phyloP scores from a whole-genome alignment of 2,113 vertebrate species.

The Psettodes erumei region DNA sequence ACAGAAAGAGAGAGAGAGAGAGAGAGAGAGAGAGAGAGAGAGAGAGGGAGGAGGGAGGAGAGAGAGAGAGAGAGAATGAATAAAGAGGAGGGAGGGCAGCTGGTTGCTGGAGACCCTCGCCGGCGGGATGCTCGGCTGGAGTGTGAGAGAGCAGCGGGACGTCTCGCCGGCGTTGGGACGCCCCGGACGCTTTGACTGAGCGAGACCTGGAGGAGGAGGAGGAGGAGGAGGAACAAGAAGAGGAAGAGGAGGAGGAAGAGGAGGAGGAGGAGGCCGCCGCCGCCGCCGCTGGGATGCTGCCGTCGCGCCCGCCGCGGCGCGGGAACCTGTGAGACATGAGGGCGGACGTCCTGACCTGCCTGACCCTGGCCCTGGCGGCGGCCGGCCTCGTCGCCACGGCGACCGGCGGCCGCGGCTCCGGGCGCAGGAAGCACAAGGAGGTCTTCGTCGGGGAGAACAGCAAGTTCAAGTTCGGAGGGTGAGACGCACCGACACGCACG shows the following conservation, averaged over 20 bases:
- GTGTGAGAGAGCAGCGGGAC: too few species aligned
- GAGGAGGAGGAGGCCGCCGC: neutral
- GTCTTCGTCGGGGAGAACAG: conserved; percentile 77
- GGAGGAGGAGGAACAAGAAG: neutral
- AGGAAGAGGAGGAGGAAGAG: conserved; percentile 16
- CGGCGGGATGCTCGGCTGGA: neutral
- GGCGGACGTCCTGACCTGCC: conserved; percentile 43
- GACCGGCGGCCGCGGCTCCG: conserved; percentile 55
- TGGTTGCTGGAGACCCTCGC: conserved; percentile 1
- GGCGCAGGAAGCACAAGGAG: conserved; percentile 75
- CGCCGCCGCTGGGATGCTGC: conserved; percentile 47
- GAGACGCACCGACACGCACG: conserved; percentile 26
- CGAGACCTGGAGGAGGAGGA: conserved; percentile 27
- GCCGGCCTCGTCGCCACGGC: conserved; percentile 53
- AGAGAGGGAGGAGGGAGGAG: neutral
- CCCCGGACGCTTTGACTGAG: neutral
- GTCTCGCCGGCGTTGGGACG: conserved; percentile 8
- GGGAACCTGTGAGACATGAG: conserved; percentile 66
- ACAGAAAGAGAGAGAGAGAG: conserved; percentile 13
- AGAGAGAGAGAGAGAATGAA: neutral
- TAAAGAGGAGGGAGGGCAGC: conserved; percentile 2
- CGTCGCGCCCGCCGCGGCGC: conserved; percentile 3
- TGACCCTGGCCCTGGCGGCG: conserved; percentile 58
- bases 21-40: neutral
- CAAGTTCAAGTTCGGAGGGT: conserved; percentile 81